Evolutionary conservation across 2,113 vertebrate genomes (phyloP).

Genomic region (Carettochelys insculpta): DNA sequence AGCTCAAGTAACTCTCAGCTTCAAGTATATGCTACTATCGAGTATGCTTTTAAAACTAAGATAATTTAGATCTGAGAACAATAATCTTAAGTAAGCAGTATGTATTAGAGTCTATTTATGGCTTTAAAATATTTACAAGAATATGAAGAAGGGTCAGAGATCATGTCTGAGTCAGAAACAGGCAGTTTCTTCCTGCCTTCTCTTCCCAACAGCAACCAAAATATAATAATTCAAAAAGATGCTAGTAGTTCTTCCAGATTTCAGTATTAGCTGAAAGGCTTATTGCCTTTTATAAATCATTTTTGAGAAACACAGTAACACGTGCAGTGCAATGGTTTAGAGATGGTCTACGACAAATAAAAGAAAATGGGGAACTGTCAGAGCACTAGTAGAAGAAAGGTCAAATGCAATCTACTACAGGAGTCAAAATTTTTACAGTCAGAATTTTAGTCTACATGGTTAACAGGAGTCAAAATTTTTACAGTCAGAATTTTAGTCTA

Average conservation of each 20-base stretch:
- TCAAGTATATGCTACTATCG: not conserved
- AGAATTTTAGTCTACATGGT: not conserved
- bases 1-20: not conserved
- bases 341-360: not conserved
- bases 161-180: not conserved
- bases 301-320: not conserved
- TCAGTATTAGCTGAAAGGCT: not conserved
- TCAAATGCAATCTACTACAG: not conserved
- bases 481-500: not conserved
- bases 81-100: not conserved
- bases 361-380: not conserved
- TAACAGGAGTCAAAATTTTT: not conserved
- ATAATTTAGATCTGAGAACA: not conserved
- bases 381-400: not conserved
- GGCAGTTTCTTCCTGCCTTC: not conserved
- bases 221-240: not conserved
- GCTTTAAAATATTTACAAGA: not conserved
- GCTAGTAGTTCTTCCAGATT: rapidly evolving
- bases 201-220: not conserved
- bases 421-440: not conserved
- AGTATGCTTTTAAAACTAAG: not conserved
- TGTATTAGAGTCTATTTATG: conserved; percentile 9
- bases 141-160: not conserved
- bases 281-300: not conserved
- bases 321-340: not conserved